phyloP scores from a whole-genome alignment of 2,888 invertebrate genomes.

The Amiota communis region DNA sequence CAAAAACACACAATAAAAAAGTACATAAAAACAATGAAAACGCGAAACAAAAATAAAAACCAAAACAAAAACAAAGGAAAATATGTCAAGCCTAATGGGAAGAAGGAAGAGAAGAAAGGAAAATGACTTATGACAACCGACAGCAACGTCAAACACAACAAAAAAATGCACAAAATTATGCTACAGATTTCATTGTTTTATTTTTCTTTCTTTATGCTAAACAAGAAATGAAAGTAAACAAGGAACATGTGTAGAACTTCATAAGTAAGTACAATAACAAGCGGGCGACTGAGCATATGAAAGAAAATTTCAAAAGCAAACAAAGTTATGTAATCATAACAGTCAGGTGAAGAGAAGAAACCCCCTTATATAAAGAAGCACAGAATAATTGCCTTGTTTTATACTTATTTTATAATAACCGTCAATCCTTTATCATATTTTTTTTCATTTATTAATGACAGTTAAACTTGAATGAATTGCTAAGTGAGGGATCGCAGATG shows the following conservation, averaged over 20 bases:
- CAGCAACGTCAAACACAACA: constrained; percentile 30
- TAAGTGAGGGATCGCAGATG: too few species aligned
- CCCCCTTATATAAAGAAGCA: neutral
- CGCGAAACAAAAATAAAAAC: neutral
- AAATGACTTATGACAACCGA: constrained; percentile 25
- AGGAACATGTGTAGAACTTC: constrained; percentile 1
- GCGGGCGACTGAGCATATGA: neutral
- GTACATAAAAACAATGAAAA: neutral
- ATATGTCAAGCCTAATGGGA: neutral
- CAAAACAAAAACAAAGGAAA: neutral
- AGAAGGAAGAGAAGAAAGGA: constrained; percentile 20
- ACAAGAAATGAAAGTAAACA: neutral
- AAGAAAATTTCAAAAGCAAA: constrained; percentile 17
- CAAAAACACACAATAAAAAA: constrained; percentile 1
- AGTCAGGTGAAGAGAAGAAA: neutral
- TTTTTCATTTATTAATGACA: neutral
- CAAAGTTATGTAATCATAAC: neutral
- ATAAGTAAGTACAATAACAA: neutral
- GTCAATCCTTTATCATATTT: constrained; percentile 57
- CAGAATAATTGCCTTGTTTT: constrained; percentile 59
- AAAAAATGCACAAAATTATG: constrained; percentile 24
- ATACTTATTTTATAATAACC: constrained; percentile 61
- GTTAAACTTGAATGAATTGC: neutral
- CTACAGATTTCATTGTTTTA: constrained; percentile 14
- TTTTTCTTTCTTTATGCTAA: neutral